A percentile compares a stretch with the other conserved stretches of the same genome.
These are phyloP conservation scores for Gorsachius goisagi DNA, from an alignment of 2,113 vertebrate genomes.

Conservation along the genomic window DNA sequence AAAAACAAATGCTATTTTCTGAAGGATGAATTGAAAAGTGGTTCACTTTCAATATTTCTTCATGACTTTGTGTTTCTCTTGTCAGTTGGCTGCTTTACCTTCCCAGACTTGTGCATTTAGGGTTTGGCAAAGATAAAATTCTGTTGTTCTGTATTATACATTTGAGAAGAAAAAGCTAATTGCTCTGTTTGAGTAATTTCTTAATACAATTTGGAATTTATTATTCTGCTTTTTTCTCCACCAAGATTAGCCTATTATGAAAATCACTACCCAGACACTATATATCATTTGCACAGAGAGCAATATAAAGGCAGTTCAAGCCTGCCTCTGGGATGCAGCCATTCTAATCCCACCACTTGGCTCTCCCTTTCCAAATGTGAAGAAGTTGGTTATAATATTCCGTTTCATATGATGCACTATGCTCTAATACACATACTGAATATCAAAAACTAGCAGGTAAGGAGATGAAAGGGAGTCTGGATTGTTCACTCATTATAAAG, in stretches of 20 bases:
- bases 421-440: background rate
- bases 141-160: background rate
- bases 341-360: background rate
- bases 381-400: background rate
- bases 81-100: background rate
- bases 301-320: background rate
- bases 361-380: background rate
- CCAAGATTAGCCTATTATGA: conserved; percentile 38
- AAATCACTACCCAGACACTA: conserved; percentile 9
- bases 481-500: conserved; percentile 2
- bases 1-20: background rate
- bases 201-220: conserved; percentile 5
- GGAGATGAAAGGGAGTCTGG: background rate
- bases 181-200: conserved; percentile 20
- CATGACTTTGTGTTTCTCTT: background rate
- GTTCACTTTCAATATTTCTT: background rate
- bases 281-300: background rate
- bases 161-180: conserved; percentile 13
- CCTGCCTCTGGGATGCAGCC: conserved; percentile 13
- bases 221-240: conserved; percentile 13
- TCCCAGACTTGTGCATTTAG: background rate
- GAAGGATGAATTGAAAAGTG: background rate
- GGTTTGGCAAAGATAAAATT: background rate
- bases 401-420: background rate
- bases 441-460: background rate